Conservation (phyloP, 2,888 invertebrate species). For the Lepidocyrtoides sp. region DNA sequence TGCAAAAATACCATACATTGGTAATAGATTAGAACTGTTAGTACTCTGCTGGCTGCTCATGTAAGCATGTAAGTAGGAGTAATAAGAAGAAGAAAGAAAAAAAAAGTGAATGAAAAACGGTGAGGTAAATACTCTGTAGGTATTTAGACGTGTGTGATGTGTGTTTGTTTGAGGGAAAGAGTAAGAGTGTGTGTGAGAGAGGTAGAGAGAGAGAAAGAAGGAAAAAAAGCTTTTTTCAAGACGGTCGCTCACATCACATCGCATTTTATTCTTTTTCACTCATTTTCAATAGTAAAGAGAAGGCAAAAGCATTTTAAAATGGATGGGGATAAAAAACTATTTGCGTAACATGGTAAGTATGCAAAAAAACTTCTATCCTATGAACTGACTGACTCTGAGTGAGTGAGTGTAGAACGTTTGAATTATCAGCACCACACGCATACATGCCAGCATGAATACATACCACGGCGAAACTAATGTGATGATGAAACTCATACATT, state of each 20-base stretch:
- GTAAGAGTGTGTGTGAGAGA: neutral
- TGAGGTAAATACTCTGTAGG: slow-evolving; percentile 41
- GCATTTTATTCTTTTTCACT: slow-evolving; percentile 46
- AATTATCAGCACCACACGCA: neutral
- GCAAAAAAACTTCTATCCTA: neutral
- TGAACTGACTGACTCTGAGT: slow-evolving; percentile 20
- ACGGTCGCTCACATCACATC: slow-evolving; percentile 63
- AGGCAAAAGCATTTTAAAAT: slow-evolving; percentile 25
- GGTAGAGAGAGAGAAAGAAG: neutral
- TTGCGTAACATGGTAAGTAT: slow-evolving; percentile 49
- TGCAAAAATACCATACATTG: slow-evolving; percentile 40
- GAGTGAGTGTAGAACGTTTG: neutral
- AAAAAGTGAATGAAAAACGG: slow-evolving; percentile 24
- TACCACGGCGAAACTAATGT: slow-evolving; percentile 19
- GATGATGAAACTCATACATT: slow-evolving; percentile 14
- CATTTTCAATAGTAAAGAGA: slow-evolving; percentile 2
- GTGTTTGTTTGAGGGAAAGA: slow-evolving; percentile 14
- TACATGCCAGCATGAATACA: too few relatives aligned
- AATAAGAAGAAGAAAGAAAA: slow-evolving; percentile 57
- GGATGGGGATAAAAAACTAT: slow-evolving; percentile 53
- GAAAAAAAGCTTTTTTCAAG: slow-evolving; percentile 37
- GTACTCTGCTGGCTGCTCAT: neutral
- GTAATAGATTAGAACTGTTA: neutral
- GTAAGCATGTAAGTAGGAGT: slow-evolving; percentile 27
- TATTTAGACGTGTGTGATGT: slow-evolving; percentile 29